phyloP scores from a whole-genome alignment of 2,113 vertebrate species.

The Pan paniscus region DNA sequence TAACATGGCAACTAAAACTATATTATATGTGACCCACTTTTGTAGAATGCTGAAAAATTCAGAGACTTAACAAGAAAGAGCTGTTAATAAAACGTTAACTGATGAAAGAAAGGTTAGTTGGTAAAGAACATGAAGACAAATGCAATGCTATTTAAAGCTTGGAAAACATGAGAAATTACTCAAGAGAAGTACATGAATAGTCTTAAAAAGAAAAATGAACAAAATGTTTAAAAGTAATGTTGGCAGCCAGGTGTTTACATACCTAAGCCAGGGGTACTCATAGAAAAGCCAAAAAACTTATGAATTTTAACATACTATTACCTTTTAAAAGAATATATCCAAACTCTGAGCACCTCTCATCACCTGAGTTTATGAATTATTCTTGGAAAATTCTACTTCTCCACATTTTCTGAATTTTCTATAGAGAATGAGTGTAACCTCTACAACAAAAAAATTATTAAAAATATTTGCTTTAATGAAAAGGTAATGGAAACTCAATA shows the following conservation, averaged over 20 bases:
- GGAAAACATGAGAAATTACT: not conserved
- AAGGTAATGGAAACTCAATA: not conserved
- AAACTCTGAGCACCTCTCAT: not conserved
- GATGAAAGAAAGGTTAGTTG: not conserved
- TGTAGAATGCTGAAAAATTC: not conserved
- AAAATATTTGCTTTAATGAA: slow-evolving; percentile 20
- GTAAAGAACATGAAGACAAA: not conserved
- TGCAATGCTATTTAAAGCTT: not conserved
- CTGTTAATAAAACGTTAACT: not conserved
- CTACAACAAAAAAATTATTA: not conserved
- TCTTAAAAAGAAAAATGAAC: not conserved
- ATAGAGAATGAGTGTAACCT: not conserved
- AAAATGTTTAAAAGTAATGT: not conserved
- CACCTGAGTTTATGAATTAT: not conserved
- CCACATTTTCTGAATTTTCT: not conserved
- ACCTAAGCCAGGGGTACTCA: not conserved
- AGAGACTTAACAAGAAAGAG: not conserved
- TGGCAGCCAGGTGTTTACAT: not conserved
- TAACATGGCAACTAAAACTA: not conserved
- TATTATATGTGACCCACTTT: not conserved
- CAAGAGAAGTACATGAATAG: not conserved
- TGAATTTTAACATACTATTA: not conserved
- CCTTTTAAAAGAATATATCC: not conserved
- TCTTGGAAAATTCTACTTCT: slow-evolving; percentile 34
- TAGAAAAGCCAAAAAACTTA: not conserved